Conservation (phyloP, 2,888 invertebrate species). For the Dioctria linearis region DNA sequence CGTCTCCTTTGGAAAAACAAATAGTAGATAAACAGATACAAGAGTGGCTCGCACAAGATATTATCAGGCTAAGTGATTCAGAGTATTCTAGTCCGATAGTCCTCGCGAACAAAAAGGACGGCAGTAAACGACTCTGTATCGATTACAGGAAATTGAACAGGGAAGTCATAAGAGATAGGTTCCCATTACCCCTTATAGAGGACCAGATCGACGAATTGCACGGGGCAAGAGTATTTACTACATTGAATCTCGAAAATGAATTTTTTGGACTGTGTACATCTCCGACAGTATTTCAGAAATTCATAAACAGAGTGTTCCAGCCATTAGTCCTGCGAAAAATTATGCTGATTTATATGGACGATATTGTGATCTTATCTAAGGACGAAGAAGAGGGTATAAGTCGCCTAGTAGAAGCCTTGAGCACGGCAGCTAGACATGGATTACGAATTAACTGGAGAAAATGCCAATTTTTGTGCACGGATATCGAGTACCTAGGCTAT, state of each 20-base stretch:
- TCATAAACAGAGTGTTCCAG: no score
- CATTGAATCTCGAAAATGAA: constrained; percentile 64
- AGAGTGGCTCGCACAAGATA: constrained; percentile 62
- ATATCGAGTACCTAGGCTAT: neutral
- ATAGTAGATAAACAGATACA: constrained; percentile 62
- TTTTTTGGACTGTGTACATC: no score
- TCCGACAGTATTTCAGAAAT: no score
- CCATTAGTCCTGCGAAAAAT: no score
- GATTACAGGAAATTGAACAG: no score
- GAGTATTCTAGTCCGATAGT: constrained; percentile 62
- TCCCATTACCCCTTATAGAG: no score
- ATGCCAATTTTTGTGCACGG: neutral
- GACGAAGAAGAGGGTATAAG: neutral
- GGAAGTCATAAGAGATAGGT: no score
- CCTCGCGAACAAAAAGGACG: constrained; percentile 59
- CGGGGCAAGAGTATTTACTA: constrained; percentile 61
- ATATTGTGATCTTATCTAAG: no score
- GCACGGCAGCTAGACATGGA: neutral
- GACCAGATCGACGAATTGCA: constrained; percentile 53
- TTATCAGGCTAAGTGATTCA: constrained; percentile 62
- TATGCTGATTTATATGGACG: no score
- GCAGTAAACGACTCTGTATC: no score
- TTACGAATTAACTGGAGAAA: neutral
- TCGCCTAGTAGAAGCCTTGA: neutral
- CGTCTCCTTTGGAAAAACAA: constrained; percentile 60